These are phyloP conservation scores for Pachyseris speciosa DNA, from an alignment of 64 coral and sea anemone genomes.

Conservation along the genomic window DNA sequence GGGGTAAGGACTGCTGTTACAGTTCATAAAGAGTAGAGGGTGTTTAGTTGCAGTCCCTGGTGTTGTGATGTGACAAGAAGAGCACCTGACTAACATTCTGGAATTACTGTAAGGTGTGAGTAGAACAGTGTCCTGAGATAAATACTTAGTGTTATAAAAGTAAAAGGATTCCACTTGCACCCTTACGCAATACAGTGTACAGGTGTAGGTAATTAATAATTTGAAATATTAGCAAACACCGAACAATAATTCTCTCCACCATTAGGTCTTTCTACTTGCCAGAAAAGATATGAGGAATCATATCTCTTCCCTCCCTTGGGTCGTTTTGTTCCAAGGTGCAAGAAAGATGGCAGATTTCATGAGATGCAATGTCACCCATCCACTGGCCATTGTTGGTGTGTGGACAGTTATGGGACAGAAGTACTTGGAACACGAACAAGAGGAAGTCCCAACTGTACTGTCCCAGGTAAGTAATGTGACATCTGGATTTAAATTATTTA, in stretches of 20 bases:
- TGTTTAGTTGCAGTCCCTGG: too few relatives aligned
- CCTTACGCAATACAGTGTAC: too few relatives aligned
- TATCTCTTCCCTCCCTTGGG: slow-evolving; percentile 24
- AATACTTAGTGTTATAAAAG: too few relatives aligned
- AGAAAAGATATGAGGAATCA: slow-evolving; percentile 27
- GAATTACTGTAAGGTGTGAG: too few relatives aligned
- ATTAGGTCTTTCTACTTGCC: slow-evolving; percentile 23
- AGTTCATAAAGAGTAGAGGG: too few relatives aligned
- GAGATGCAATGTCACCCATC: slow-evolving; percentile 33
- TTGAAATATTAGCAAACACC: too few relatives aligned
- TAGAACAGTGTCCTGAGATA: too few relatives aligned
- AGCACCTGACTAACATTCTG: too few relatives aligned
- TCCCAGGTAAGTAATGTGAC: neutral
- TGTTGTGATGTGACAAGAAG: too few relatives aligned
- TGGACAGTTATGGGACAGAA: slow-evolving; percentile 50
- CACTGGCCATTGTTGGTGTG: slow-evolving; percentile 66
- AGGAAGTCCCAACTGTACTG: slow-evolving; percentile 33
- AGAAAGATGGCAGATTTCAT: slow-evolving; percentile 31
- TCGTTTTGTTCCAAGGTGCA: slow-evolving; percentile 33
- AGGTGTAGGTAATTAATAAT: too few relatives aligned
- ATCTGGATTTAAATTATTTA: neutral
- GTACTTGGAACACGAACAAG: slow-evolving; percentile 43
- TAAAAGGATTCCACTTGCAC: too few relatives aligned
- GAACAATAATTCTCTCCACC: neutral
- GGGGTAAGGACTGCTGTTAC: too few relatives aligned